phyloP scores from a whole-genome alignment of 2,797 vertebrate genomes.

The Aplochiton taeniatus region DNA sequence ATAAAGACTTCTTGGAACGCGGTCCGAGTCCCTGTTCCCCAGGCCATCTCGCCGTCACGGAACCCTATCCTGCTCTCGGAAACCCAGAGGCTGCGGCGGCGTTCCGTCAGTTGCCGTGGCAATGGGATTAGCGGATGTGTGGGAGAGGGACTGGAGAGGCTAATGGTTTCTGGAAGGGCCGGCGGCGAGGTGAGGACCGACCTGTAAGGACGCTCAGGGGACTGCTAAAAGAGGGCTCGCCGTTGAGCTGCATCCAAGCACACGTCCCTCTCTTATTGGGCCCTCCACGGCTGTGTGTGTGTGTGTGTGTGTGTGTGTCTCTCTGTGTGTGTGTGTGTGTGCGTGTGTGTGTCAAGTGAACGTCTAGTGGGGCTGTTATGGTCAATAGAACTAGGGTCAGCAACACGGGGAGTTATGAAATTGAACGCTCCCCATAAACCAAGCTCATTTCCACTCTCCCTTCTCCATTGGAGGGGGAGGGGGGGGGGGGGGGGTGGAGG shows the following conservation, averaged over 20 bases:
- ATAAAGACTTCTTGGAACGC: neutral
- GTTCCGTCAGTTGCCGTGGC: slow-evolving; percentile 14
- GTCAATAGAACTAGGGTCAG: slow-evolving; percentile 55
- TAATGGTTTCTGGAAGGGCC: slow-evolving; percentile 47
- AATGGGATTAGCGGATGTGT: slow-evolving; percentile 48
- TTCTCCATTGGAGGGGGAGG: slow-evolving; percentile 28
- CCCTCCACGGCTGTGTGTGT: slow-evolving; percentile 18
- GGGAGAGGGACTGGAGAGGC: slow-evolving; percentile 21
- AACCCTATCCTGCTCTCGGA: slow-evolving; percentile 3
- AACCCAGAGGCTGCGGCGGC: neutral
- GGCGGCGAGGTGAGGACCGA: slow-evolving; percentile 38
- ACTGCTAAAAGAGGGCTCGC: slow-evolving; percentile 44
- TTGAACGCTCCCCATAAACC: slow-evolving; percentile 57
- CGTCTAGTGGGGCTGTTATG: slow-evolving; percentile 39
- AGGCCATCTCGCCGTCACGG: neutral
- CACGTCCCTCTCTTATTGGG: slow-evolving; percentile 60
- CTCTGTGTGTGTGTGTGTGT: slow-evolving; percentile 18
- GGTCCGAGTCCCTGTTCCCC: neutral
- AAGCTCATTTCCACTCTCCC: slow-evolving; percentile 56
- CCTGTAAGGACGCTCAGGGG: slow-evolving; percentile 40
- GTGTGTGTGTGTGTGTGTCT: slow-evolving; percentile 11
- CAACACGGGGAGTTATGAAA: slow-evolving; percentile 63
- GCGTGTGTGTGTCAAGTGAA: slow-evolving; percentile 19
- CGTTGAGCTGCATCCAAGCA: slow-evolving; percentile 55
- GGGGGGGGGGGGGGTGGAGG: neutral